A percentile compares a stretch with the other conserved stretches of the same genome.
These are phyloP conservation scores for Arothron firmamentum DNA, from an alignment of 2,113 vertebrate species.

Conservation along the genomic window DNA sequence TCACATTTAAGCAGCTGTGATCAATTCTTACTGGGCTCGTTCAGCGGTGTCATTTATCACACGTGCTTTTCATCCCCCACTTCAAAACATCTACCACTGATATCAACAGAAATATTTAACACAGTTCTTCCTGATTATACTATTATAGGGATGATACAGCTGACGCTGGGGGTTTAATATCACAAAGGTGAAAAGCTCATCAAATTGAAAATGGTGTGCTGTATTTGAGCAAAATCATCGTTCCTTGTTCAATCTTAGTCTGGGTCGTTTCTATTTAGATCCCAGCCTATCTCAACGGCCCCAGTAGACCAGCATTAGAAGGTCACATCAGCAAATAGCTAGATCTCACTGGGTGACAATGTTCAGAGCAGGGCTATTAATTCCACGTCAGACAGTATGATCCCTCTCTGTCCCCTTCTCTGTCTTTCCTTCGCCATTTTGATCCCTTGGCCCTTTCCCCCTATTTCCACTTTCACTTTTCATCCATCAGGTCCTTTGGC, in stretches of 20 bases:
- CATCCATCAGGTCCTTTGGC: slow-evolving; percentile 46
- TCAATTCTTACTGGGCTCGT: slow-evolving; percentile 37
- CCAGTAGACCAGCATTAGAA: background rate
- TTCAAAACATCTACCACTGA: slow-evolving; percentile 32
- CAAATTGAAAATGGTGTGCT: slow-evolving; percentile 6
- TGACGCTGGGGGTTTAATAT: slow-evolving; percentile 5
- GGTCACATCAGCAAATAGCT: slow-evolving; percentile 36
- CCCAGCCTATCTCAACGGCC: background rate
- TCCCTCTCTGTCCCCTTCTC: slow-evolving; percentile 2
- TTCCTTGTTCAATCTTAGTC: background rate
- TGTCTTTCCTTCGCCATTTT: slow-evolving; percentile 30
- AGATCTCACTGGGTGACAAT: slow-evolving; percentile 12
- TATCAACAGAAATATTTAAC: slow-evolving; percentile 41
- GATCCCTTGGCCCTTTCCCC: slow-evolving; percentile 13
- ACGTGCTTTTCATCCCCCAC: slow-evolving; percentile 39
- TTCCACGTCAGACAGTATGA: too few species aligned
- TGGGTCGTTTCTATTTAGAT: slow-evolving; percentile 1
- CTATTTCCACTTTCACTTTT: slow-evolving; percentile 55
- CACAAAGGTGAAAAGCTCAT: slow-evolving; percentile 35
- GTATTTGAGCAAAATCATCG: background rate
- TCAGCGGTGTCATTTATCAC: slow-evolving; percentile 37
- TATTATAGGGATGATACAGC: slow-evolving; percentile 32
- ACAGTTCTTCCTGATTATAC: slow-evolving; percentile 33
- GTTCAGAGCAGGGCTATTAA: too few species aligned
- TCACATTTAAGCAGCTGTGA: slow-evolving; percentile 35